Evolutionary conservation across 2,113 vertebrate genomes (phyloP).

Genomic region (Okapia johnstoni): DNA sequence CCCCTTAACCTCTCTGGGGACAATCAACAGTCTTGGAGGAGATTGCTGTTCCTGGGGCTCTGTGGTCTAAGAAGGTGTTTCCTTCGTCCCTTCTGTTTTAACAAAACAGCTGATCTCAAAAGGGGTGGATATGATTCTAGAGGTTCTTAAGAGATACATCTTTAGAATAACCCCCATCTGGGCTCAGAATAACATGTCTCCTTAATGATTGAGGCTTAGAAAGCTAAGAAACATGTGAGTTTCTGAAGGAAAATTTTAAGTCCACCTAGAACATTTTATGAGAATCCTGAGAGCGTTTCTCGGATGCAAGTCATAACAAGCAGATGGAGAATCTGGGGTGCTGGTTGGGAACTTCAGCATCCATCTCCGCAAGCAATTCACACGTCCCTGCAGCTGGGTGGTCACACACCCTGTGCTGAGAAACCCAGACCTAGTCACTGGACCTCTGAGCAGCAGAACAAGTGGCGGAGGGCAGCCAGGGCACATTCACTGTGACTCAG

Average conservation of each 20-base stretch:
- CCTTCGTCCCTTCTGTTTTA: neutral
- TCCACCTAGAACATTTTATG: neutral
- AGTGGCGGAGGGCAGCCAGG: neutral
- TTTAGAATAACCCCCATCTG: neutral
- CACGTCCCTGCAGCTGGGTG: neutral
- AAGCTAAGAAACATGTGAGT: neutral
- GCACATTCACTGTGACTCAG: neutral
- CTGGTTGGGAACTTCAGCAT: neutral
- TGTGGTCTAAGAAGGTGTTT: neutral
- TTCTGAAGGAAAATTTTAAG: neutral
- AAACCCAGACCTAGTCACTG: neutral
- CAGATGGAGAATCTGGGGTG: conserved; percentile 27
- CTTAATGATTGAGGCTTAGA: neutral
- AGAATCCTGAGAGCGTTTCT: neutral
- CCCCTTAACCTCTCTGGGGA: neutral
- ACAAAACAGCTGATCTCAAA: neutral
- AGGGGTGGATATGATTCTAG: neutral
- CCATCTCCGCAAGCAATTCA: neutral
- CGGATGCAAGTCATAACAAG: neutral
- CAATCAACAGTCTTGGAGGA: fast-evolving
- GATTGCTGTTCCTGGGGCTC: neutral
- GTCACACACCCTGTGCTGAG: neutral
- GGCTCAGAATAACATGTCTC: neutral
- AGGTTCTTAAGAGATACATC: neutral
- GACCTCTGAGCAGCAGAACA: neutral